A percentile compares a stretch with the other conserved stretches of the same genome.
phyloP scores from a whole-genome alignment of 2,888 invertebrate genomes.

The Chymomyza caudatula region DNA sequence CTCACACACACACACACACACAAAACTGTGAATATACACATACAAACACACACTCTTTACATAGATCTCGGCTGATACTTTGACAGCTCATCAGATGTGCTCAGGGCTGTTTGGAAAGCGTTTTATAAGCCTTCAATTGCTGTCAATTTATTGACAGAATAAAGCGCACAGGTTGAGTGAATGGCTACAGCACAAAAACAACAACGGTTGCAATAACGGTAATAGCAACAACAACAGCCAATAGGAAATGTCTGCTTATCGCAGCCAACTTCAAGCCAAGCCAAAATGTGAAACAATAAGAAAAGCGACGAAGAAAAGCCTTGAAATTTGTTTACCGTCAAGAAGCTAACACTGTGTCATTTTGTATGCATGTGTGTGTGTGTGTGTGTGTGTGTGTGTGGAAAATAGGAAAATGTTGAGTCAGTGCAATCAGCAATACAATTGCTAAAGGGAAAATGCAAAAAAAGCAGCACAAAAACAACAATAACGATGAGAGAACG shows the following conservation, averaged over 20 bases:
- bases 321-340: constrained; percentile 59
- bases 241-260: background rate
- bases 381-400: constrained; percentile 33
- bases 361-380: background rate
- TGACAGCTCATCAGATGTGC: background rate
- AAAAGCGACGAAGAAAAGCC: constrained; percentile 35
- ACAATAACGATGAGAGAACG: constrained; percentile 29
- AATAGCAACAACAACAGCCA: constrained; percentile 7
- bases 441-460: constrained; percentile 59
- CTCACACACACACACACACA: constrained; percentile 42
- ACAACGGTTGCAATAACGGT: constrained; percentile 20
- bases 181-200: constrained; percentile 35
- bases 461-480: constrained; percentile 8
- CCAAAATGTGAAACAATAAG: background rate
- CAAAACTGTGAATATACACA: background rate
- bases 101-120: constrained; percentile 40
- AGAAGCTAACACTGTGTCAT: background rate
- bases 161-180: constrained; percentile 35
- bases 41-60: background rate
- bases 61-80: background rate
- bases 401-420: constrained; percentile 38
- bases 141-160: constrained; percentile 73
- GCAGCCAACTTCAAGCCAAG: background rate
- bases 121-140: constrained; percentile 72
- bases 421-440: constrained; percentile 54